Conservation (phyloP, 2,888 invertebrate species). For the Myopa testacea region DNA sequence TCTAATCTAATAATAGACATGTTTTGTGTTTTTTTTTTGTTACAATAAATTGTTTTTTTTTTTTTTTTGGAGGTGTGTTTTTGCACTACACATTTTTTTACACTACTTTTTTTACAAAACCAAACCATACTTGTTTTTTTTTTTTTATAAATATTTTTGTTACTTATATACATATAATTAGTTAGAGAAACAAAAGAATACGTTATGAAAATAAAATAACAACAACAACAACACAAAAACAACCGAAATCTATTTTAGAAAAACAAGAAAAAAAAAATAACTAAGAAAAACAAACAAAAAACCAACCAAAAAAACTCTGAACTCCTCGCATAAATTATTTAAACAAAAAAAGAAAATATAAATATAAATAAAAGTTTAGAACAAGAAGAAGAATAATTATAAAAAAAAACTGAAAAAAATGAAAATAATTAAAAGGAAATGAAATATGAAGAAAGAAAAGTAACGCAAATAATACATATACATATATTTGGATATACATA, state of each 20-base stretch:
- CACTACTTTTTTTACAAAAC: neutral
- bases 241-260: neutral
- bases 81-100: conserved; percentile 13
- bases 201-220: neutral
- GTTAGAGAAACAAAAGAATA: neutral
- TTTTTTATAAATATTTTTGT: neutral
- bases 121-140: neutral
- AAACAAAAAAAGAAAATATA: conserved; percentile 28
- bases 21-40: too few relatives aligned
- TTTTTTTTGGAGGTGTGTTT: neutral
- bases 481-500: conserved; percentile 1
- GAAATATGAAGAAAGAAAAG: too few relatives aligned
- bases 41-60: neutral
- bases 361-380: conserved; percentile 33
- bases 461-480: too few relatives aligned
- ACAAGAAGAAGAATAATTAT: conserved; percentile 24
- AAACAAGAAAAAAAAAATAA: conserved; percentile 26
- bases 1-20: too few relatives aligned
- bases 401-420: conserved; percentile 31
- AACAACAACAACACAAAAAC: neutral
- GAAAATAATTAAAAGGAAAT: neutral
- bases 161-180: neutral
- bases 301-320: conserved; percentile 59
- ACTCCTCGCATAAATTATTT: conserved; percentile 55
- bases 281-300: conserved; percentile 18